Percentiles rank a stretch among this genome's conserved stretches.
These are phyloP conservation scores for Simalia tracyae DNA, from an alignment of 2,797 vertebrate species.

Conservation along the genomic window DNA sequence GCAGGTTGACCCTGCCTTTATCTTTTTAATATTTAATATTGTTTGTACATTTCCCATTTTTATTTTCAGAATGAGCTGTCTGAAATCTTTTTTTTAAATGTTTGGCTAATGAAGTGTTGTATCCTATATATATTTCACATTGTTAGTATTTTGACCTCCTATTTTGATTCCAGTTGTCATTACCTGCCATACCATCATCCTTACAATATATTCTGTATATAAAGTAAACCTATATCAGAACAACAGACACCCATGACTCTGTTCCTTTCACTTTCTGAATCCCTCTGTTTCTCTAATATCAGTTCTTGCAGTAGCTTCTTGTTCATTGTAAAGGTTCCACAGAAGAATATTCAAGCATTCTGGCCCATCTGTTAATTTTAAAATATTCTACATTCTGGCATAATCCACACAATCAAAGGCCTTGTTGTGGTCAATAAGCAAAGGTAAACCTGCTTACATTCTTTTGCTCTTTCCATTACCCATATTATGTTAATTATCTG, in stretches of 20 bases:
- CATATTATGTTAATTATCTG: not conserved
- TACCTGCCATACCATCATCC: not conserved
- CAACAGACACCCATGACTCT: not conserved
- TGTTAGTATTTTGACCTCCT: not conserved
- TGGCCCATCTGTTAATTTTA: not conserved
- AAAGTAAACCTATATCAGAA: not conserved
- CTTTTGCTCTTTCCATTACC: not conserved
- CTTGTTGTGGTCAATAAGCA: not conserved
- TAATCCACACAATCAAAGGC: not conserved
- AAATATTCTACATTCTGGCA: not conserved
- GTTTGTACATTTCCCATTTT: not conserved
- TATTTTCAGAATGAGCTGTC: not conserved
- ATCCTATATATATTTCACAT: not conserved
- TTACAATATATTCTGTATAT: not conserved
- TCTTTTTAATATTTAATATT: not conserved
- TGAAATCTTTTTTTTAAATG: not conserved
- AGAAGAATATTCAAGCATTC: not conserved
- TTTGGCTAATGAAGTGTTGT: not conserved
- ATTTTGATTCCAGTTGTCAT: not conserved
- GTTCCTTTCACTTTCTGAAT: not conserved
- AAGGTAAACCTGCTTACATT: not conserved
- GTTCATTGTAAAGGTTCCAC: not conserved
- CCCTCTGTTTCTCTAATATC: not conserved
- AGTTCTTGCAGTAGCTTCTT: not conserved
- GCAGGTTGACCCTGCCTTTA: not conserved